Conservation (phyloP, 2,113 vertebrate genomes). For the Clarias magur region DNA sequence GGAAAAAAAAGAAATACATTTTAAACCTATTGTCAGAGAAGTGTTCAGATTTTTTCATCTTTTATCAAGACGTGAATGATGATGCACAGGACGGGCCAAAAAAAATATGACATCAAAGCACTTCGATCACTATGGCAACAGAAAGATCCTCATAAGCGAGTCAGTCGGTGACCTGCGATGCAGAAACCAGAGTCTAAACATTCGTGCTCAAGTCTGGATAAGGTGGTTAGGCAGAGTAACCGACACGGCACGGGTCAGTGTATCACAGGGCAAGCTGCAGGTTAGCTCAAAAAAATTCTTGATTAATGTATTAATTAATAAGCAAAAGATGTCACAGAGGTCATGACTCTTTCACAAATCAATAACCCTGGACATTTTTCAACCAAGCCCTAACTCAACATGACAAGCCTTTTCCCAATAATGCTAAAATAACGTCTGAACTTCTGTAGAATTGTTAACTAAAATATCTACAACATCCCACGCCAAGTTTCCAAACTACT, state of each 20-base stretch:
- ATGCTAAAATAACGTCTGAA: neutral
- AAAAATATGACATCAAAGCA: conserved; percentile 74
- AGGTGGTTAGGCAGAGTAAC: conserved; percentile 42
- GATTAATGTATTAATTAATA: too few species aligned
- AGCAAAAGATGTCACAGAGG: neutral
- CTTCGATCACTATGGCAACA: conserved; percentile 78
- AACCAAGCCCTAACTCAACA: neutral
- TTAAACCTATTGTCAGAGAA: neutral
- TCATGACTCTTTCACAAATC: neutral
- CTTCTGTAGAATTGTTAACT: conserved; percentile 2
- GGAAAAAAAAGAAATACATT: neutral
- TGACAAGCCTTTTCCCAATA: neutral
- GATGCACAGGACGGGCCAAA: conserved; percentile 69
- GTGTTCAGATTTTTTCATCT: conserved; percentile 15
- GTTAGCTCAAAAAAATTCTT: neutral
- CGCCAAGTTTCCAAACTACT: conserved; percentile 5
- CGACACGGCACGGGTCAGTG: neutral
- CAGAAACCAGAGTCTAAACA: conserved; percentile 67
- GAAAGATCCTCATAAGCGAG: conserved; percentile 70
- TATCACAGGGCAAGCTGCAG: neutral
- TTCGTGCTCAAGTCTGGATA: conserved; percentile 46
- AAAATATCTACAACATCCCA: neutral
- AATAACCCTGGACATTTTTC: neutral
- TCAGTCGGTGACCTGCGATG: conserved; percentile 69
- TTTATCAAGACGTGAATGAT: conserved; percentile 57